These are phyloP conservation scores for Phoxinus phoxinus DNA, from an alignment of 2,113 vertebrate genomes.

Conservation along the genomic window DNA sequence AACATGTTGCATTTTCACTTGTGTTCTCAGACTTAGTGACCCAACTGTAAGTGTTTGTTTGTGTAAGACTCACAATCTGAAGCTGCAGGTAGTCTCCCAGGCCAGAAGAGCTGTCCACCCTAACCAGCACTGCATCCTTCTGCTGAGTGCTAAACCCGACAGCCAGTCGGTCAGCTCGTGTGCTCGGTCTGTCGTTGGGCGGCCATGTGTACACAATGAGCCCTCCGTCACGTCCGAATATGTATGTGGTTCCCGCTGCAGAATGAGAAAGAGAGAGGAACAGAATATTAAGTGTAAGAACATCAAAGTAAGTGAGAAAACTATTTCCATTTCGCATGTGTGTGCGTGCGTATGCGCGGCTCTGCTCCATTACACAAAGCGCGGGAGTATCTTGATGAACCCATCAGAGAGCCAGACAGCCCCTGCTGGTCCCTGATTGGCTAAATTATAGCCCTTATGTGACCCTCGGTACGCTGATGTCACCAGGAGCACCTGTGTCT, in stretches of 20 bases:
- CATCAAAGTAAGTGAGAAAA: conserved; percentile 14
- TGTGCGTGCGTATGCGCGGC: not conserved
- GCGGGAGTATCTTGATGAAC: conserved; percentile 59
- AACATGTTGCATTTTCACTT: not conserved
- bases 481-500: conserved; percentile 54
- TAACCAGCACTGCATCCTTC: conserved; percentile 92
- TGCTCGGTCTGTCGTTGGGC: conserved; percentile 98
- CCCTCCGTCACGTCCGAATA: conserved; percentile 97
- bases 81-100: conserved; percentile 98
- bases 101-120: conserved; percentile 96
- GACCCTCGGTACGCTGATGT: conserved; percentile 52
- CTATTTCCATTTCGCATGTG: conserved; percentile 33
- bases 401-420: conserved; percentile 56
- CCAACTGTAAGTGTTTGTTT: not conserved
- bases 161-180: conserved; percentile 94
- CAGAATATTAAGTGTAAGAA: conserved; percentile 2
- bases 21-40: not conserved
- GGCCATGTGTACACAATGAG: conserved; percentile 97
- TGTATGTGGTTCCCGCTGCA: conserved; percentile 96
- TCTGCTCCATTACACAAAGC: conserved; percentile 47
- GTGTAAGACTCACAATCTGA: conserved; percentile 89
- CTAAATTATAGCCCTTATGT: conserved; percentile 57
- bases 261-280: conserved; percentile 37
- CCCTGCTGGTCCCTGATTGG: conserved; percentile 60
- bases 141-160: conserved; percentile 98